Evolutionary conservation across 2,888 invertebrate species (phyloP).

Genomic region (Eupithecia centaureata): DNA sequence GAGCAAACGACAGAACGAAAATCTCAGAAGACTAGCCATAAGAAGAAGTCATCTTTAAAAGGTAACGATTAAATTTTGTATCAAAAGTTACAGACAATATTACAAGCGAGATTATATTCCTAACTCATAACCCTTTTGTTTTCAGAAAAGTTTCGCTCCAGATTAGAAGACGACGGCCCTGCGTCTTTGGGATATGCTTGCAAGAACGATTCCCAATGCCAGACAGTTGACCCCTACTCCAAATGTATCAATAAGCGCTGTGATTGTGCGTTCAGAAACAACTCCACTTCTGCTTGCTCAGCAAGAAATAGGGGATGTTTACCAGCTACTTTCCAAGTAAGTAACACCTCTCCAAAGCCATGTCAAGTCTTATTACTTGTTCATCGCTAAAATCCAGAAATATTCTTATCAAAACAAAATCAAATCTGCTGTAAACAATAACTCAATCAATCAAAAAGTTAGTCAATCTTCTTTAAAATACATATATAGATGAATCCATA

Average conservation of each 20-base stretch:
- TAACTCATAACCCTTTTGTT: conserved; percentile 21
- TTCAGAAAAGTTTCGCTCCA: conserved; percentile 74
- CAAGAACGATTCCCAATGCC: conserved; percentile 90
- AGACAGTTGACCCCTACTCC: conserved; percentile 90
- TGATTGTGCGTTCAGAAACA: conserved; percentile 87
- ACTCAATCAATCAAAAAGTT: too few relatives aligned
- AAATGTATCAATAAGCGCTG: conserved; percentile 90
- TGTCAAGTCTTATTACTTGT: background rate
- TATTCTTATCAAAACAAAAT: background rate
- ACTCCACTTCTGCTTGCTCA: conserved; percentile 86
- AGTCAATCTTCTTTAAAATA: too few relatives aligned
- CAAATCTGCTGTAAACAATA: background rate
- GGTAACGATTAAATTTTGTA: conserved; percentile 50
- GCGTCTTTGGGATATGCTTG: conserved; percentile 92
- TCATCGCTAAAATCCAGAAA: background rate
- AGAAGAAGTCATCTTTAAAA: conserved; percentile 78
- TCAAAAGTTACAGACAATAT: background rate
- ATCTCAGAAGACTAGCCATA: conserved; percentile 70
- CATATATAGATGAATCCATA: too few relatives aligned
- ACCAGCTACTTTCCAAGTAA: conserved; percentile 92
- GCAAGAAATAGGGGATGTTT: conserved; percentile 91
- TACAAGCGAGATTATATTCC: background rate
- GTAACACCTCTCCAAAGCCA: conserved; percentile 21
- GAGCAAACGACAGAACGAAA: conserved; percentile 60
- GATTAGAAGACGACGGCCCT: conserved; percentile 74